These are phyloP conservation scores for Cyclophora albipunctata DNA, from an alignment of 2,888 invertebrate species.

Conservation along the genomic window DNA sequence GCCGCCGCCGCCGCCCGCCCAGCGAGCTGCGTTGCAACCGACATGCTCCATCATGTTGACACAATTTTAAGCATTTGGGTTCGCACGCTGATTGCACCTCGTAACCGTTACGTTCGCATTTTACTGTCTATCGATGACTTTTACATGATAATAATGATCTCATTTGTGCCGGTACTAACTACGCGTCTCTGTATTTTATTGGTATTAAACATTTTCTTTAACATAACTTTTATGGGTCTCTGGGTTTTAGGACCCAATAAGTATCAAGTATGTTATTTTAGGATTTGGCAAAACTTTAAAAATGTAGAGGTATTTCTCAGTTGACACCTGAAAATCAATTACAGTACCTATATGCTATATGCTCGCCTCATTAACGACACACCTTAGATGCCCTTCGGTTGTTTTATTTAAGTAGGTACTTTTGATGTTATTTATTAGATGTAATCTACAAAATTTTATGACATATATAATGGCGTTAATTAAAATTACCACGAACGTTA, in stretches of 20 bases:
- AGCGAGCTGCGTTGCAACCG: conserved; percentile 29
- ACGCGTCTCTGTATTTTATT: no score
- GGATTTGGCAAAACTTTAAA: no score
- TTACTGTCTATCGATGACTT: conserved; percentile 20
- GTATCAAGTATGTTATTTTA: no score
- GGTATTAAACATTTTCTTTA: conserved; percentile 3
- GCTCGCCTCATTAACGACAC: no score
- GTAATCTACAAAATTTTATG: conserved; percentile 15
- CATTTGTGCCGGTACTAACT: conserved; percentile 8
- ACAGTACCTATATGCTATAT: no score
- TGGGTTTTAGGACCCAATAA: no score
- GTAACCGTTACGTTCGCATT: conserved; percentile 25
- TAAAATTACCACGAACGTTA: conserved; percentile 19
- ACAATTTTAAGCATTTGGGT: conserved; percentile 62
- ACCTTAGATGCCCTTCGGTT: no score
- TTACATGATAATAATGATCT: conserved; percentile 16
- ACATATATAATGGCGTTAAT: conserved; percentile 20
- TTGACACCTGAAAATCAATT: no score
- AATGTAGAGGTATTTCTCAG: no score
- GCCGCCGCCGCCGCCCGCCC: conserved; percentile 32
- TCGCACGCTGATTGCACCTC: conserved; percentile 40
- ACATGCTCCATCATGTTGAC: conserved; percentile 57
- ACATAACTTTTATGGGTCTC: no score
- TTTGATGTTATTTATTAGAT: no score
- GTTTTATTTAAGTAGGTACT: conserved; percentile 1